Conservation (phyloP, 2,888 invertebrate genomes). For the Dolichopus griseipennis region DNA sequence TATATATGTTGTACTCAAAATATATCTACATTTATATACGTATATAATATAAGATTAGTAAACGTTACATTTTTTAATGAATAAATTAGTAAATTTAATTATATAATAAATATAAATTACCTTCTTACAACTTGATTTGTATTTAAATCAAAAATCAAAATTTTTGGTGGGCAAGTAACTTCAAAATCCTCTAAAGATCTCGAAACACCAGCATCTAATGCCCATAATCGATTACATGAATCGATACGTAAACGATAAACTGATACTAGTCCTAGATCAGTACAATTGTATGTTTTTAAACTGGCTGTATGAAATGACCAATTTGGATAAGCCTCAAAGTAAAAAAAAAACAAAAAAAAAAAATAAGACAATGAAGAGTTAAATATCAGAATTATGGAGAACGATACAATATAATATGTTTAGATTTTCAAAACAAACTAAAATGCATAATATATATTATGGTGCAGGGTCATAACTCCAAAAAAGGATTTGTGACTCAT, state of each 20-base stretch:
- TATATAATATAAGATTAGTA: no score
- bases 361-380: no score
- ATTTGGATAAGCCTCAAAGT: slow-evolving; percentile 56
- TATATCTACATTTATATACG: no score
- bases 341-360: neutral
- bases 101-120: slow-evolving; percentile 29
- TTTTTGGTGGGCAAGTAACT: slow-evolving; percentile 66
- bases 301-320: slow-evolving; percentile 70
- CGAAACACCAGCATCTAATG: slow-evolving; percentile 60
- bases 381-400: no score
- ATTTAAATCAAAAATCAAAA: slow-evolving; percentile 67
- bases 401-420: no score
- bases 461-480: no score
- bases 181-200: slow-evolving; percentile 55
- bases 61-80: no score
- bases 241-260: slow-evolving; percentile 69
- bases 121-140: slow-evolving; percentile 57
- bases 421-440: no score
- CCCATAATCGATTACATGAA: slow-evolving; percentile 76
- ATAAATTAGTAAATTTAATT: neutral
- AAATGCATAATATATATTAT: no score
- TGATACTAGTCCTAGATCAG: slow-evolving; percentile 64
- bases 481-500: no score
- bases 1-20: no score
- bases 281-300: slow-evolving; percentile 62